phyloP scores from a whole-genome alignment of 2,888 invertebrate species.

The Macrosoma leucophasiata region DNA sequence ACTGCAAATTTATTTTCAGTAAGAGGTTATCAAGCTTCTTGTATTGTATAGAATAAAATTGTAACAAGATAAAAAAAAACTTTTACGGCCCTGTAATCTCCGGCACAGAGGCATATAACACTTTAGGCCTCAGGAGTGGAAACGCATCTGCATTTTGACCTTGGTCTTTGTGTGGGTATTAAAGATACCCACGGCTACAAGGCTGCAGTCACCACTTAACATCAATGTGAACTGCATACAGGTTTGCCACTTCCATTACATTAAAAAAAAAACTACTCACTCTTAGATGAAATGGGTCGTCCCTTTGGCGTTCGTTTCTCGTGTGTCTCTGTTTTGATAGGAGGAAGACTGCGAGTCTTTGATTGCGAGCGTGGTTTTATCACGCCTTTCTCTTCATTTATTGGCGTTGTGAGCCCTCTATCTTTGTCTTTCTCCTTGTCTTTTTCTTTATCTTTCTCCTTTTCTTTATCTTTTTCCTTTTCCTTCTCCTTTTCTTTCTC shows the following conservation, averaged over 20 bases:
- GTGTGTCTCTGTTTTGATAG: conserved; percentile 42
- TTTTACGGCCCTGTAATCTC: no score
- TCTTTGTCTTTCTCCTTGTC: conserved; percentile 42
- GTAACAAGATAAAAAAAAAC: no score
- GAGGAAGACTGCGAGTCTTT: conserved; percentile 49
- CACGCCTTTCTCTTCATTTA: conserved; percentile 52
- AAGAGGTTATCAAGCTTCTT: no score
- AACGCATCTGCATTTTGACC: no score
- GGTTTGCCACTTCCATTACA: neutral
- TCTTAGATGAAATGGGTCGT: conserved; percentile 51
- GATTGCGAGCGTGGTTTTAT: conserved; percentile 57
- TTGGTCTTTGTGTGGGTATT: no score
- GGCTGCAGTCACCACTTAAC: no score
- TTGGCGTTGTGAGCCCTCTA: conserved; percentile 37
- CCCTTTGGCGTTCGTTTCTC: conserved; percentile 56
- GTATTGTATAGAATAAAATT: no score
- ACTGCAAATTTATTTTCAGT: no score
- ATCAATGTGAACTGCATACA: no score
- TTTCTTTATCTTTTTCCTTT: conserved; percentile 34
- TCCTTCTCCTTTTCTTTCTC: conserved; percentile 41
- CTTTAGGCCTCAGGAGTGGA: no score
- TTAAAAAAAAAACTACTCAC: conserved; percentile 34
- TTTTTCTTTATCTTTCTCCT: conserved; percentile 35
- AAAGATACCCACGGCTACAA: no score
- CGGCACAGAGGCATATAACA: no score